These are phyloP conservation scores for Bombus turneri DNA, from an alignment of 1,140 invertebrate species.

Conservation along the genomic window DNA sequence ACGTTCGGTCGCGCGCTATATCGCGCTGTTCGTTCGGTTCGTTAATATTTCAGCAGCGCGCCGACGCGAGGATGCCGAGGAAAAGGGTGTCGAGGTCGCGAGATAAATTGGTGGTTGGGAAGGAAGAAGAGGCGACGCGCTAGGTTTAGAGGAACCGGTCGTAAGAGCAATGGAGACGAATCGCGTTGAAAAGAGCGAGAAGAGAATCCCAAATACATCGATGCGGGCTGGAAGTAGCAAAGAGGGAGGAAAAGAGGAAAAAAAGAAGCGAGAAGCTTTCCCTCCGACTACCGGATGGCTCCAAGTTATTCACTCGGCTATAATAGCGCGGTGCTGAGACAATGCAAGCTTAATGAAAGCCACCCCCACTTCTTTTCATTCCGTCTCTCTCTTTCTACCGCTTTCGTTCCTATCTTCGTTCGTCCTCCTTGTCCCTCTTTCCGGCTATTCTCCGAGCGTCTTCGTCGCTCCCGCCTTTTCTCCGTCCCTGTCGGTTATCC, in stretches of 20 bases:
- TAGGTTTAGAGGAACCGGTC: background rate
- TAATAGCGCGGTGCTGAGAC: slow-evolving; percentile 75
- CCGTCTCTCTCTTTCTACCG: background rate
- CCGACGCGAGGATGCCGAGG: background rate
- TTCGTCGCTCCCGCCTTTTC: background rate
- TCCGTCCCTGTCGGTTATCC: background rate
- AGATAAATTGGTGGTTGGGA: slow-evolving; percentile 50
- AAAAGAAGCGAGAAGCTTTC: slow-evolving; percentile 27
- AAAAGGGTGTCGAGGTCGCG: slow-evolving; percentile 26
- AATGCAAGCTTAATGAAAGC: slow-evolving; percentile 81
- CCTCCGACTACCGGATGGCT: slow-evolving; percentile 64
- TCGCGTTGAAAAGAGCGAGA: background rate
- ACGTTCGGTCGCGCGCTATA: slow-evolving; percentile 37
- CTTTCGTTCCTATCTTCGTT: background rate
- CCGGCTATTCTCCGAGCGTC: too few species aligned
- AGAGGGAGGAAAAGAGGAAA: background rate
- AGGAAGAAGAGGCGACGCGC: background rate
- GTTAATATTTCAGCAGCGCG: slow-evolving; percentile 45
- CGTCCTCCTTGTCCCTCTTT: background rate
- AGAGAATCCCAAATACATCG: background rate
- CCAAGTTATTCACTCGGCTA: slow-evolving; percentile 75
- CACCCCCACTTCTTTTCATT: slow-evolving; percentile 26
- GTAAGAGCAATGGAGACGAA: background rate
- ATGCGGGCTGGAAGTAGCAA: background rate
- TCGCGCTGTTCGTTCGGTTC: slow-evolving; percentile 38